A percentile compares a stretch with the other conserved stretches of the same genome.
Evolutionary conservation across 2,888 invertebrate species (phyloP).

Genomic region (Frankliniella fusca): DNA sequence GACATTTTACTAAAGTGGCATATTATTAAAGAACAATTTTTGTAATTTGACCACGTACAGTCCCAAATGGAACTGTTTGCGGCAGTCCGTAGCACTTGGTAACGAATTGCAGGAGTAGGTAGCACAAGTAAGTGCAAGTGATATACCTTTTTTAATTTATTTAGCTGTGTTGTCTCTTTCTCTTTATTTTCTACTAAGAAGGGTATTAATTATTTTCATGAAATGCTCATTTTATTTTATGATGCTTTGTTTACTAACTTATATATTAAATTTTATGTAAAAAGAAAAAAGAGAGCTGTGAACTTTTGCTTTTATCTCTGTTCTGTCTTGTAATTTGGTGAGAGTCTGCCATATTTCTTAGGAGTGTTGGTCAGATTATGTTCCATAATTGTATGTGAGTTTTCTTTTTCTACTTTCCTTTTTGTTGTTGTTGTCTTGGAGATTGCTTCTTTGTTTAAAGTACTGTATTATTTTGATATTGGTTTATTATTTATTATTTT

Average conservation of each 20-base stretch:
- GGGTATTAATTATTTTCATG: not conserved
- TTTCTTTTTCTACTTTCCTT: not conserved
- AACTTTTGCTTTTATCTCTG: not conserved
- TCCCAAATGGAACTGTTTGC: too few relatives aligned
- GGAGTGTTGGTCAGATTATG: not conserved
- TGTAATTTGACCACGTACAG: too few relatives aligned
- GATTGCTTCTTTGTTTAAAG: not conserved
- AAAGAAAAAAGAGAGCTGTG: not conserved
- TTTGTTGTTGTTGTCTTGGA: not conserved
- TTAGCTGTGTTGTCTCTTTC: not conserved
- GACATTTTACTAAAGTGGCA: too few relatives aligned
- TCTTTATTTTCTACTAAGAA: not conserved
- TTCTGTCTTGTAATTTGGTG: not conserved
- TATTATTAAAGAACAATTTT: too few relatives aligned
- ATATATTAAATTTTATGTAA: not conserved
- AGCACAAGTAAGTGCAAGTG: not conserved
- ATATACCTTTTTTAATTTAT: constrained; percentile 15
- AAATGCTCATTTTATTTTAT: not conserved
- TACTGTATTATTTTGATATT: not conserved
- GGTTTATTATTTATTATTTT: not conserved
- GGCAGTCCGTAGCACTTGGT: not conserved
- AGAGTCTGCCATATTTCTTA: constrained; percentile 7
- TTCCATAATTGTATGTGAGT: not conserved
- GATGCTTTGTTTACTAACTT: not conserved
- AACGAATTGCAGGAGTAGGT: constrained; percentile 22